Percentiles rank a stretch among this genome's conserved stretches.
Evolutionary conservation across 2,113 vertebrate genomes (phyloP).

Genomic region (Nettapus auritus): DNA sequence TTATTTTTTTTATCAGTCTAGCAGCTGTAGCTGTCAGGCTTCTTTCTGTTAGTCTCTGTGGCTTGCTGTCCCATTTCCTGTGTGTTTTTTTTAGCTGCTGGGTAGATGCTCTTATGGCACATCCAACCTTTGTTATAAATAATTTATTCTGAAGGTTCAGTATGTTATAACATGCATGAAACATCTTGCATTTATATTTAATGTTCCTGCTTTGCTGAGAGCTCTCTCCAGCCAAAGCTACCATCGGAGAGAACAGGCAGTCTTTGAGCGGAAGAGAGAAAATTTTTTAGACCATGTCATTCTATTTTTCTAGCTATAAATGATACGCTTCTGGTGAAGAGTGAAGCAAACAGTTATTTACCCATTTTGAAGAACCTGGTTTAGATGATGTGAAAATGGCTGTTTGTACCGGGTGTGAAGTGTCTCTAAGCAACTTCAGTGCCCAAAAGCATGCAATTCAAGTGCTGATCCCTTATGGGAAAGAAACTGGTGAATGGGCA

Average conservation of each 20-base stretch:
- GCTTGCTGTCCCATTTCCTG: neutral
- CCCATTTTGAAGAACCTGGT: neutral
- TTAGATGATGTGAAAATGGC: neutral
- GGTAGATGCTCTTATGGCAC: slow-evolving; percentile 38
- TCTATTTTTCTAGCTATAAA: slow-evolving; percentile 29
- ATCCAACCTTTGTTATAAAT: slow-evolving; percentile 53
- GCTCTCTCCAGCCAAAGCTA: slow-evolving; percentile 45
- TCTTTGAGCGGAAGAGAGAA: slow-evolving; percentile 1
- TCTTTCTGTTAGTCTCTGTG: slow-evolving; percentile 24
- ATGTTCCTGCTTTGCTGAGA: slow-evolving; percentile 43
- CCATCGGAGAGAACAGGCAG: slow-evolving; percentile 1
- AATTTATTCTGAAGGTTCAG: slow-evolving; percentile 57
- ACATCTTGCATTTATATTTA: slow-evolving; percentile 64
- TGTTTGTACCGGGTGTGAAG: slow-evolving; percentile 2
- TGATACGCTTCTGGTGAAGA: neutral
- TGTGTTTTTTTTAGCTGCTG: slow-evolving; percentile 31
- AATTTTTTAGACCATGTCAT: slow-evolving; percentile 34
- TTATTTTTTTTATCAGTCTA: neutral
- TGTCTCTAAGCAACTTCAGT: neutral
- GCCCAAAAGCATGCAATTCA: rapidly evolving
- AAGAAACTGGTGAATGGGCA: neutral
- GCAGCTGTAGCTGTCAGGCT: neutral
- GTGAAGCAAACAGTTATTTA: neutral
- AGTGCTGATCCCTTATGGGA: neutral
- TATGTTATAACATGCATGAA: slow-evolving; percentile 17